phyloP scores from a whole-genome alignment of 2,113 vertebrate genomes.

The Sceloporus undulatus region DNA sequence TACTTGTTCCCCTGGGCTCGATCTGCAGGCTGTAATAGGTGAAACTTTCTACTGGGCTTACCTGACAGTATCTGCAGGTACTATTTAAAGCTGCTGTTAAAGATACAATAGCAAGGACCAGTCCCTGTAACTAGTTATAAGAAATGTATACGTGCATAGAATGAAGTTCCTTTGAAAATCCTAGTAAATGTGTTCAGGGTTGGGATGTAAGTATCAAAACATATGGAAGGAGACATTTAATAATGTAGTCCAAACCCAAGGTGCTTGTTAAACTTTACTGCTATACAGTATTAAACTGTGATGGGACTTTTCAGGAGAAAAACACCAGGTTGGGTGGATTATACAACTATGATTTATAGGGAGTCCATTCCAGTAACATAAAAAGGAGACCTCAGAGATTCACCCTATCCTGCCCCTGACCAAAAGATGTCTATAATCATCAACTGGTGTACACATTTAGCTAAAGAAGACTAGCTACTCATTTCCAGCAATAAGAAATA shows the following conservation, averaged over 20 bases:
- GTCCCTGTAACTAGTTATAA: neutral
- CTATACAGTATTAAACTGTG: constrained; percentile 17
- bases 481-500: constrained; percentile 19
- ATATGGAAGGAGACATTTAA: constrained; percentile 31
- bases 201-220: constrained; percentile 16
- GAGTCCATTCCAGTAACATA: neutral
- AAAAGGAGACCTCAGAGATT: constrained; percentile 29
- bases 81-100: neutral
- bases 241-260: constrained; percentile 41
- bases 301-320: constrained; percentile 22
- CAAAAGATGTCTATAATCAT: constrained; percentile 52
- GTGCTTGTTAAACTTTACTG: constrained; percentile 35
- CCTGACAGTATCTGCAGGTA: neutral
- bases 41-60: neutral
- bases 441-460: neutral
- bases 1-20: neutral
- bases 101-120: neutral
- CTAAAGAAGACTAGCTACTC: neutral
- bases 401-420: neutral
- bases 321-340: neutral
- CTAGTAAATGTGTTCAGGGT: constrained; percentile 6
- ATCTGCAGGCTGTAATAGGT: neutral
- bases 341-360: constrained; percentile 39
- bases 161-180: constrained; percentile 29
- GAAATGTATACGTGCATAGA: neutral